Base-by-base conservation (phyloP, 2,888 invertebrate genomes). In the Laspeyria flexula region DNA sequence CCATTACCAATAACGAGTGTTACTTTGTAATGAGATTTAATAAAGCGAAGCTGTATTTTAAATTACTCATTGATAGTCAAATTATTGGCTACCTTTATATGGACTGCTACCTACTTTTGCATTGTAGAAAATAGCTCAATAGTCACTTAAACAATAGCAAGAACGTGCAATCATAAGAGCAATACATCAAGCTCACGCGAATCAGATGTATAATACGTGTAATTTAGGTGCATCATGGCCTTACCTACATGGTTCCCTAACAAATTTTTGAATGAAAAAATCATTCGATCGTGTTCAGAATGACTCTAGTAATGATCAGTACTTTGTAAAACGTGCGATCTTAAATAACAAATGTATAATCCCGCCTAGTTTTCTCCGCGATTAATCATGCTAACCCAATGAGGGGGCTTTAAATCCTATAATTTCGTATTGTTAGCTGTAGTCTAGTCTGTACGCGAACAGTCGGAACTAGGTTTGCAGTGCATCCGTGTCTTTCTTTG, bases 341-440 rank as follows among this genome's bases (percentile, higher is more conserved):
- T 77, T 70, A 76, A 78, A 79, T 77, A 75, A 80, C 81, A 61
- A 81, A 85, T 75, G 79, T 83, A 81, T 81, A 84, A 85, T 83
- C 74, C 76, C 62, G 71, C 65, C 79, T 79, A 76, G 83, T 85
- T 90, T 89, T 90, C 88, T 85, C 83, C 73, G 69, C 85, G 83
- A 88, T 90, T 88, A 88, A 90, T 88, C 88, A 88, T 85, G 83
- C 84, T 83, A 78, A 83, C 84, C 81, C 83, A 85, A 87, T 85
- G 85, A 87, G 82, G 77, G 86, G 73, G 68, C 64, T 74, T 67
- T 88, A 87, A 90, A 81, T 85, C 83, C 90, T 90, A 88, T 90
- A 89, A 90, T 90, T 84, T 87, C 67, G 73, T 68, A 85, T 88
- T 87, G 88, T 88, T 86, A 81, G 77, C 79, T 76, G 81, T 80